Percentiles rank a stretch among this genome's conserved stretches.
Evolutionary conservation across 1,140 invertebrate genomes (phyloP).

Genomic region (Pseudachorutes palmiensis): DNA sequence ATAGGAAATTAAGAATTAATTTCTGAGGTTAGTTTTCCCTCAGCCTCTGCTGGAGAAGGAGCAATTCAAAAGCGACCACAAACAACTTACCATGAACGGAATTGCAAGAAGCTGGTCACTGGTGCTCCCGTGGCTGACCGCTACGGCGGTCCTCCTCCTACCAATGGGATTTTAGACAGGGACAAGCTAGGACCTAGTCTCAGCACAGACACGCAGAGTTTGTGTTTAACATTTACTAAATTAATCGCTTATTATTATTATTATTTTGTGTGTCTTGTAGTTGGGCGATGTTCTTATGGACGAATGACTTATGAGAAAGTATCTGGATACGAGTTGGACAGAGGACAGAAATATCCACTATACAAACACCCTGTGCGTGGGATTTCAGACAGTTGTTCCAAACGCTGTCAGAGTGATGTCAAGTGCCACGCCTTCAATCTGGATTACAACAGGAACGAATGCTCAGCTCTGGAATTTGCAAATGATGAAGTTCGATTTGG

Average conservation of each 20-base stretch:
- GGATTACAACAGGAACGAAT: slow-evolving; percentile 45
- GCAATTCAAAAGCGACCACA: slow-evolving; percentile 43
- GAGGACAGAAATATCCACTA: slow-evolving; percentile 40
- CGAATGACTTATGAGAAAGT: slow-evolving; percentile 45
- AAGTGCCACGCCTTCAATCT: slow-evolving; percentile 45
- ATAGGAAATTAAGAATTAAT: too few relatives aligned
- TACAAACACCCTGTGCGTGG: slow-evolving; percentile 41
- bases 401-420: slow-evolving; percentile 41
- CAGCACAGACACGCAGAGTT: slow-evolving; percentile 35
- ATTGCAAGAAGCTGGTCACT: slow-evolving; percentile 38
- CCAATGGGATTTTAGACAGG: slow-evolving; percentile 24
- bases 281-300: slow-evolving; percentile 39
- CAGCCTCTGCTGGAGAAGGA: slow-evolving; percentile 42
- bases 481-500: slow-evolving; percentile 41
- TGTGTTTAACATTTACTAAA: too few relatives aligned
- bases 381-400: slow-evolving; percentile 43
- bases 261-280: slow-evolving; percentile 25
- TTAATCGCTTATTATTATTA: too few relatives aligned
- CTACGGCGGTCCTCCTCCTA: background rate
- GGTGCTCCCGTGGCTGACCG: slow-evolving; percentile 19
- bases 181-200: slow-evolving; percentile 24
- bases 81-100: slow-evolving; percentile 45
- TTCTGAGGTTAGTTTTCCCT: too few relatives aligned
- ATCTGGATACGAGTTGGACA: slow-evolving; percentile 44
- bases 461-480: slow-evolving; percentile 42